Percentiles rank a stretch among this genome's conserved stretches.
Conservation (phyloP, 2,888 invertebrate species). For the Barypeithes pellucidus region DNA sequence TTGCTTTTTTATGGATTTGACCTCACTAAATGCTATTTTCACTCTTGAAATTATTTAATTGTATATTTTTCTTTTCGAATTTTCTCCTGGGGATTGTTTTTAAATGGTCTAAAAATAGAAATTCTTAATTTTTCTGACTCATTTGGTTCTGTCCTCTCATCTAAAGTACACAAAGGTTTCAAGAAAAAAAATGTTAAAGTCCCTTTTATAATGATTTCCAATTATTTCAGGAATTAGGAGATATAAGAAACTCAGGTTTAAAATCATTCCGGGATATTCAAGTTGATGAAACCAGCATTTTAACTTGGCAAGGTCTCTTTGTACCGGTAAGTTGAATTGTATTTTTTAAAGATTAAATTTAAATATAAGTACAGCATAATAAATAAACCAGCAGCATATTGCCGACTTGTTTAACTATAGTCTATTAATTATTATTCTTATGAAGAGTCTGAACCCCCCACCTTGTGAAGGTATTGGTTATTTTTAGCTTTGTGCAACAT, state of each 20-base stretch:
- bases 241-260: constrained; percentile 88
- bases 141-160: neutral
- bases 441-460: no score
- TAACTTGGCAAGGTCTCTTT: constrained; percentile 97
- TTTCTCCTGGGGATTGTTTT: neutral
- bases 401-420: no score
- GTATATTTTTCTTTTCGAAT: constrained; percentile 12
- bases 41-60: neutral
- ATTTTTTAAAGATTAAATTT: neutral
- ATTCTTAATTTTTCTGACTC: constrained; percentile 22
- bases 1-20: constrained; percentile 36
- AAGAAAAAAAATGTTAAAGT: neutral
- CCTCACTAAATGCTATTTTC: constrained; percentile 7
- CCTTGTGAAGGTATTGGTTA: no score
- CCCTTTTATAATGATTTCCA: neutral
- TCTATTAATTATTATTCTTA: no score
- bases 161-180: constrained; percentile 3
- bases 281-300: constrained; percentile 95
- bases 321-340: constrained; percentile 84
- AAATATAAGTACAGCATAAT: no score
- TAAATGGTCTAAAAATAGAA: constrained; percentile 29
- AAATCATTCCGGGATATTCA: constrained; percentile 95
- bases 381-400: no score
- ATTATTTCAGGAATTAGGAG: constrained; percentile 87
- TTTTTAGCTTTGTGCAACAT: no score